Evolutionary conservation across 2,888 invertebrate species (phyloP).

Genomic region (Mechanitis messenoides): DNA sequence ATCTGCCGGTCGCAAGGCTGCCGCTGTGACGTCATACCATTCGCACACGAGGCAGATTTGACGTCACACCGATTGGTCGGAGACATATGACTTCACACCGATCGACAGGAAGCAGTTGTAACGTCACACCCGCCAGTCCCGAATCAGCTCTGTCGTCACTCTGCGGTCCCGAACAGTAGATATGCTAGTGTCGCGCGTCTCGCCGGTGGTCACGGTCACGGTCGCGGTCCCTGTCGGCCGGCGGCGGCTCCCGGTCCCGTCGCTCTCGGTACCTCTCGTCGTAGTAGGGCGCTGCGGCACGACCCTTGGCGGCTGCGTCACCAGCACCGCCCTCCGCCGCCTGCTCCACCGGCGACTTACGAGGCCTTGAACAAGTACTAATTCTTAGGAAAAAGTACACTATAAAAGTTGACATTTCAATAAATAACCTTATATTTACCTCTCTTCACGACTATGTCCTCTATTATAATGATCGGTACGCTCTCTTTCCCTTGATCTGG

Average conservation of each 20-base stretch:
- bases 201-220: conserved; percentile 64
- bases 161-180: background rate
- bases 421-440: conserved; percentile 61
- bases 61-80: no score
- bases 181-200: conserved; percentile 45
- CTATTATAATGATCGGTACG: conserved; percentile 83
- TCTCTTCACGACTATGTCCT: conserved; percentile 86
- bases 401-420: no score
- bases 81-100: no score
- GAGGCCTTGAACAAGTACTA: conserved; percentile 56
- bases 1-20: no score
- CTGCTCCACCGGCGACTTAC: conserved; percentile 78
- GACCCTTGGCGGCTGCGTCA: conserved; percentile 72
- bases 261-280: conserved; percentile 89
- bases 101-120: no score
- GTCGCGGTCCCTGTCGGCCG: conserved; percentile 78
- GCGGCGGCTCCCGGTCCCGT: conserved; percentile 77
- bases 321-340: conserved; percentile 67
- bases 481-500: conserved; percentile 86
- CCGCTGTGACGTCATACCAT: background rate
- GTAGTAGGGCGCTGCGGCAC: conserved; percentile 82
- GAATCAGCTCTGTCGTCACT: background rate
- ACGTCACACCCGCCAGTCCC: background rate
- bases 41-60: no score
- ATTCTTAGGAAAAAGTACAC: no score